Evolutionary conservation across 2,888 invertebrate species (phyloP), one percentile per base, ranked within the genome.

Genomic region (Hemistola chrysoprasaria): DNA sequence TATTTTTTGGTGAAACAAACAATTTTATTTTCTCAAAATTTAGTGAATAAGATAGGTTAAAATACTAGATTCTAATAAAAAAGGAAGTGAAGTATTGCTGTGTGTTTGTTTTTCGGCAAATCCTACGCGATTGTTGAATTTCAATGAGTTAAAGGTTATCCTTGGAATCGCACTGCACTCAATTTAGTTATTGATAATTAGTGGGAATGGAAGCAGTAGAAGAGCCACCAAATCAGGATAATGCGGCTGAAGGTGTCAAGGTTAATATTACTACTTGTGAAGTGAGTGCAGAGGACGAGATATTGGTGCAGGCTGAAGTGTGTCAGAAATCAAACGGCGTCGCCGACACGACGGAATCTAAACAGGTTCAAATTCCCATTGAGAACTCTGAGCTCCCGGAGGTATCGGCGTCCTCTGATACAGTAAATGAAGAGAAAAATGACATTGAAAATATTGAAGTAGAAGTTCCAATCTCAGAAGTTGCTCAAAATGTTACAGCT

Each of bases 281-380:
- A 55, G 59, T 42, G 9, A 50, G 51, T 6, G 47, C 47, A 37
- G 59, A 47, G 29, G 47, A 47, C 29, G 58, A 56, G 29, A 54
- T 60, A 50, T 56, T 62, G 40, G 51, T 47, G 47, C 70, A 69
- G 50, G 58, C 60, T 44, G 67, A 78, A 62, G 67, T 69, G 43
- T 76, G 78, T 71, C 78, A 69, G 49, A 76, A 76, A 73, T 65
- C 84, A 43, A 86, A 87, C 61, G 86, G 86, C 56, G 71, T 80
- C 49, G 65, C 69, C 22, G 78, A 71, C 36, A 49, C 58, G 9
- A 50, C 39, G 11, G 63, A 64, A 41, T 52, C 55, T 49, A 54
- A 39, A 11, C 36, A 11, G 32, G 6, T 22, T 3, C 11, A 39
- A 10, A 44, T 43, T 35, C 26, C 32, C 31, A 42, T 34, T 32